These are phyloP conservation scores for Hemicordylus capensis DNA, from an alignment of 2,113 vertebrate genomes.

Conservation along the genomic window DNA sequence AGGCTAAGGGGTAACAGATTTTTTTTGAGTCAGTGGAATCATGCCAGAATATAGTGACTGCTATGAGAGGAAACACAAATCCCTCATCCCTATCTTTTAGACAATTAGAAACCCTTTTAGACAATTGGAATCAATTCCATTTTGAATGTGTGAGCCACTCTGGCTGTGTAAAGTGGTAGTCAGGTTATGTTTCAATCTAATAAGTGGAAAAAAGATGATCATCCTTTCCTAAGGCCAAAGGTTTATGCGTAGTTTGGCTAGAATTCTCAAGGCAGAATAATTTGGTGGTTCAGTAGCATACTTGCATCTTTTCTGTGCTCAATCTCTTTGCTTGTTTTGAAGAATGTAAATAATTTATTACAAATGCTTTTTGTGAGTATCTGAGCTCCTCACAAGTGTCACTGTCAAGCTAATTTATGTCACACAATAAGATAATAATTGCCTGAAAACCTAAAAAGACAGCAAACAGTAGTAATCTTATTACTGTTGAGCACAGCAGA, in stretches of 20 bases:
- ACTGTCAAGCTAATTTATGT: constrained; percentile 42
- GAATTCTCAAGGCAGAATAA: constrained; percentile 15
- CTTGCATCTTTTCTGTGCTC: constrained; percentile 33
- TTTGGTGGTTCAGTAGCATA: constrained; percentile 7
- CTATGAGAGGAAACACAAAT: neutral
- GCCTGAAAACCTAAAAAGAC: constrained; percentile 52
- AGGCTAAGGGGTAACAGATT: neutral
- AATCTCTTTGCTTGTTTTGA: constrained; percentile 29
- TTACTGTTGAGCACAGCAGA: neutral
- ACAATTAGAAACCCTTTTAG: neutral
- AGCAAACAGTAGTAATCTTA: constrained; percentile 35
- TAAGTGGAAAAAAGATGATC: neutral
- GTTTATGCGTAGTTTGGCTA: constrained; percentile 3
- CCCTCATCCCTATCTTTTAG: neutral
- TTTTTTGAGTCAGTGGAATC: neutral
- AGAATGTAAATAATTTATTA: constrained; percentile 41
- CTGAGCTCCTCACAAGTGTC: constrained; percentile 37
- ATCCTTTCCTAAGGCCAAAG: constrained; percentile 9
- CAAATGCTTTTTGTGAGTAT: constrained; percentile 26
- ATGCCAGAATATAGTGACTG: neutral
- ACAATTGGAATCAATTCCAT: neutral
- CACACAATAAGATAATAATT: constrained; percentile 17
- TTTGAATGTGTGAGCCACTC: neutral
- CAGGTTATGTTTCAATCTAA: neutral
- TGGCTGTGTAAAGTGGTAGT: neutral